A percentile compares a stretch with the other conserved stretches of the same genome.
Evolutionary conservation across 2,797 vertebrate species (phyloP).

Genomic region (Squalus acanthias): DNA sequence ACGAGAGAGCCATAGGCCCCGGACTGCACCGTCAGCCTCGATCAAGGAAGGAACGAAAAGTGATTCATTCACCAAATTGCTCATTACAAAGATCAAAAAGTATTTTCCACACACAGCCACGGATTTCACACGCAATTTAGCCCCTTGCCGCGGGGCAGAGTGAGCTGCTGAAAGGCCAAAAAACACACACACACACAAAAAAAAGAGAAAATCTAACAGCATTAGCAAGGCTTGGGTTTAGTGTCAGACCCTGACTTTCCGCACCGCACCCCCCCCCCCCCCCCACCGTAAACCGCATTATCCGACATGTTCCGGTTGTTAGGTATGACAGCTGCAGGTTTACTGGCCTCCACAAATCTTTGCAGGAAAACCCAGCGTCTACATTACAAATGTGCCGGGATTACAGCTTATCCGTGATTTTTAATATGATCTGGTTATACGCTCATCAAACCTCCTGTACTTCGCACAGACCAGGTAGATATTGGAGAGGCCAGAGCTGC

Average conservation of each 20-base stretch:
- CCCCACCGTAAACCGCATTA: neutral
- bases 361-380: neutral
- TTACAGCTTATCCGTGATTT: neutral
- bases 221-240: neutral
- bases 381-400: conserved; percentile 1
- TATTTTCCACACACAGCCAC: neutral
- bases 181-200: neutral
- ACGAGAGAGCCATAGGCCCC: neutral
- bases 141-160: neutral
- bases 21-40: neutral
- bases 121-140: neutral
- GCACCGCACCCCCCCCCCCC: neutral
- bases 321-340: neutral
- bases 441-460: neutral
- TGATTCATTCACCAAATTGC: neutral
- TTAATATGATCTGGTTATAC: neutral
- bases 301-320: neutral
- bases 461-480: no score
- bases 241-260: neutral
- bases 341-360: neutral
- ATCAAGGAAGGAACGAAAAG: neutral
- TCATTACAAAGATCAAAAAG: neutral
- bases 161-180: neutral
- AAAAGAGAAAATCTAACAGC: neutral
- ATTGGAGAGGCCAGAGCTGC: neutral